These are phyloP conservation scores for Ormia ochracea DNA, from an alignment of 2,888 invertebrate species.

Conservation along the genomic window DNA sequence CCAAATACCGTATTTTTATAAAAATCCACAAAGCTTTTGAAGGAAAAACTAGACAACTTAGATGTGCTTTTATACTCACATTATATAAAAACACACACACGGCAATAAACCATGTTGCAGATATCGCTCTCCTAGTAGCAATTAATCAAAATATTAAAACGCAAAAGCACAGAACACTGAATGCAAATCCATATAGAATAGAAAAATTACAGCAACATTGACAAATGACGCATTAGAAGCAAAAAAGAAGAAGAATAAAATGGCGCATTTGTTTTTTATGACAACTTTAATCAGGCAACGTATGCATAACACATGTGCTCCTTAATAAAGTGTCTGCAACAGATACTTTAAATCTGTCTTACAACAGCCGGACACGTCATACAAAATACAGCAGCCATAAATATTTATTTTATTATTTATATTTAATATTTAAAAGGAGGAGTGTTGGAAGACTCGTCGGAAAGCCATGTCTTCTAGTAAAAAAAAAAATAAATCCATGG, in stretches of 20 bases:
- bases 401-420: no score
- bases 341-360: not conserved
- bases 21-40: no score
- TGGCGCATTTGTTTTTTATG: conserved; percentile 5
- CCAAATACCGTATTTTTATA: no score
- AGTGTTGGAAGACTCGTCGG: no score
- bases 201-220: not conserved
- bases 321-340: conserved; percentile 19
- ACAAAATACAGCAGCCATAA: not conserved
- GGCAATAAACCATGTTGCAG: no score
- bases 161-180: not conserved
- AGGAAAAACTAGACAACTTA: no score
- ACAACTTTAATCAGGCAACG: conserved; percentile 40
- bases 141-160: not conserved
- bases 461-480: no score
- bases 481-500: no score
- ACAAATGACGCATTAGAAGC: conserved; percentile 5
- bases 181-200: not conserved
- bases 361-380: not conserved
- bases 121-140: no score
- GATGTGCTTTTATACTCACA: no score
- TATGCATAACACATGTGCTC: conserved; percentile 38
- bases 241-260: not conserved
- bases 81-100: no score
- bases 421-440: no score